Base-by-base conservation (phyloP, 2,888 invertebrate genomes). In the Scaptomyza parva region DNA sequence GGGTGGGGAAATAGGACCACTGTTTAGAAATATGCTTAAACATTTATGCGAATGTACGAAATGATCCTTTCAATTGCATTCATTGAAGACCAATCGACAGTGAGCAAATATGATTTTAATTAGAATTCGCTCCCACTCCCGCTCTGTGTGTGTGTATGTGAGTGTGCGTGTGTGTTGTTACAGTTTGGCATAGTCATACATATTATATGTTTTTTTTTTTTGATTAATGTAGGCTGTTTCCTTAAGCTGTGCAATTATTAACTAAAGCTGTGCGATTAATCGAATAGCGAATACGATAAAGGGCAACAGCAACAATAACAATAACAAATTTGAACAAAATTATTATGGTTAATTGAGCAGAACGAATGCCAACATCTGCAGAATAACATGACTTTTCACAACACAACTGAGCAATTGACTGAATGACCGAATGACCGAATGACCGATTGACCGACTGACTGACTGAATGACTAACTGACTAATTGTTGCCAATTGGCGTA, bases 301-400 rank as follows among this genome's bases (percentile, higher is more conserved):
- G 40, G 9, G 39, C 14, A 9, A 9, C n/a, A n/a, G 22, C 24
- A 33, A 20, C 33, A 55, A 52, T 26, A 40, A 26, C 18, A 28
- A 43, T 26, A 40, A 26, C 18, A 28, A 43, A 48, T 37, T 24
- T 20, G 20, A 17, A 20, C 5, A 33, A 61, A 52, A 52, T 18
- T 51, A 52, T 18, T 48, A 12, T 67, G 54, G 47, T 51, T 55
- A 59, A 59, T 41, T 55, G 59, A 33, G 35, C 59, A 11, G 12
- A 59, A 35, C 20, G 55, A 41, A 58, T 12, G 35, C 26, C 17
- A 43, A 20, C 43, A 28, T 41, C 24, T 30, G 55, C 17, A 24
- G 41, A 30, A 33, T 47, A n/a, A 24, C 20, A n/a, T 8, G 33
- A 33, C 33, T n/a, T 35, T n/a, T 33, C n/a, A 5, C 22, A 33